These are phyloP conservation scores for Conistra vaccinii DNA, from an alignment of 2,888 invertebrate species.

Conservation along the genomic window DNA sequence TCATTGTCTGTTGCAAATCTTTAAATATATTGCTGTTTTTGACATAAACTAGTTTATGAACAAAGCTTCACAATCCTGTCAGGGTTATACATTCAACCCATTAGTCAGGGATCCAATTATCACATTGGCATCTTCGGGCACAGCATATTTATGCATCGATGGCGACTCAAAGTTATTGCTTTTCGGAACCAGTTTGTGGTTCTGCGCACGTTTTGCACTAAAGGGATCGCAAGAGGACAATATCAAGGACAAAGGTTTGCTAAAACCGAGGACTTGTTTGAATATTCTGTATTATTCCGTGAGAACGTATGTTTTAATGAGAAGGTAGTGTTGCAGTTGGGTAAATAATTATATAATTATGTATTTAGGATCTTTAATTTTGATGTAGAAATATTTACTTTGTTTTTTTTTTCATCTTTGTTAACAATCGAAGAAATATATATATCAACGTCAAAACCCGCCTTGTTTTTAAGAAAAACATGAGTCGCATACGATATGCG, in stretches of 20 bases:
- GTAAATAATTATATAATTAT: neutral
- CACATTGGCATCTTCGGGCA: slow-evolving; percentile 62
- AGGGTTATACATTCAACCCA: slow-evolving; percentile 27
- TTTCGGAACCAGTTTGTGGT: slow-evolving; percentile 73
- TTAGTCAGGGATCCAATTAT: slow-evolving; percentile 68
- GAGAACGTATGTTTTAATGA: neutral
- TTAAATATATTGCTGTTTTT: slow-evolving; percentile 23
- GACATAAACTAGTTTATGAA: slow-evolving; percentile 30
- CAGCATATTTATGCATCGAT: slow-evolving; percentile 77
- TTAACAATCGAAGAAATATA: neutral
- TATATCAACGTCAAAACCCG: neutral
- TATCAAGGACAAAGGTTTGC: slow-evolving; percentile 65
- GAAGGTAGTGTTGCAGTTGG: neutral
- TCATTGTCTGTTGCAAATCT: neutral
- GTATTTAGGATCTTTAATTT: too few relatives aligned
- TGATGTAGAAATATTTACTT: neutral
- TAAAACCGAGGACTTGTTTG: slow-evolving; percentile 33
- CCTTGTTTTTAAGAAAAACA: slow-evolving; percentile 12
- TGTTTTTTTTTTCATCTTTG: neutral
- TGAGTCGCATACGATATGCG: slow-evolving; percentile 6
- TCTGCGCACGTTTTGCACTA: slow-evolving; percentile 53
- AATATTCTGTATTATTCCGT: slow-evolving; percentile 13
- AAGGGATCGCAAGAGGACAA: slow-evolving; percentile 63
- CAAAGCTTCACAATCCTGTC: slow-evolving; percentile 19
- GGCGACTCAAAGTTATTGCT: slow-evolving; percentile 72